phyloP scores from a whole-genome alignment of 2,888 invertebrate genomes.

The Monochamus alternatus region DNA sequence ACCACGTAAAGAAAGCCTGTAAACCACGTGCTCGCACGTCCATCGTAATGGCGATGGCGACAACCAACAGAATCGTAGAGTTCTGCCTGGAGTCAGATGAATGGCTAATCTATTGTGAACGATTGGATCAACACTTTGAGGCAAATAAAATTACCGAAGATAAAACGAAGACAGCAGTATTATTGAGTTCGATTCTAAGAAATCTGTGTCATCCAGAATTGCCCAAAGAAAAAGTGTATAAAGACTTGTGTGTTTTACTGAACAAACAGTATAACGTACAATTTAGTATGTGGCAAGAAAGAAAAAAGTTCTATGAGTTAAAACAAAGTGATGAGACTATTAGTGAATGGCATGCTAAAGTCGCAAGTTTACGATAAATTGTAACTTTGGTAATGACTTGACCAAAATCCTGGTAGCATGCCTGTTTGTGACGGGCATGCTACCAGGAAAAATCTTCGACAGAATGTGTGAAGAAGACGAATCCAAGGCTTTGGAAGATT shows the following conservation, averaged over 20 bases:
- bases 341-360: neutral
- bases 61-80: neutral
- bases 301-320: neutral
- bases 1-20: no score
- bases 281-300: constrained; percentile 17
- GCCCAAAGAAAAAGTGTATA: constrained; percentile 5
- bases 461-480: neutral
- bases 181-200: constrained; percentile 1
- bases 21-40: no score
- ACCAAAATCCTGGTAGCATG: neutral
- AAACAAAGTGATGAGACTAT: neutral
- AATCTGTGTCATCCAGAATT: constrained; percentile 5
- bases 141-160: constrained; percentile 2
- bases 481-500: neutral
- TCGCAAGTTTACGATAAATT: neutral
- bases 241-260: constrained; percentile 6
- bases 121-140: neutral
- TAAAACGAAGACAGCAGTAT: neutral
- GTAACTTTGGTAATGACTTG: neutral
- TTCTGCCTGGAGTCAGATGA: neutral
- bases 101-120: neutral
- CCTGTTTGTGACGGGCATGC: neutral
- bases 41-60: neutral
- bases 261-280: constrained; percentile 11
- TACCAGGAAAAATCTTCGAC: neutral